Percentiles rank a stretch among this genome's conserved stretches.
Conservation (phyloP, 2,888 invertebrate genomes). For the Heliconius cydno region DNA sequence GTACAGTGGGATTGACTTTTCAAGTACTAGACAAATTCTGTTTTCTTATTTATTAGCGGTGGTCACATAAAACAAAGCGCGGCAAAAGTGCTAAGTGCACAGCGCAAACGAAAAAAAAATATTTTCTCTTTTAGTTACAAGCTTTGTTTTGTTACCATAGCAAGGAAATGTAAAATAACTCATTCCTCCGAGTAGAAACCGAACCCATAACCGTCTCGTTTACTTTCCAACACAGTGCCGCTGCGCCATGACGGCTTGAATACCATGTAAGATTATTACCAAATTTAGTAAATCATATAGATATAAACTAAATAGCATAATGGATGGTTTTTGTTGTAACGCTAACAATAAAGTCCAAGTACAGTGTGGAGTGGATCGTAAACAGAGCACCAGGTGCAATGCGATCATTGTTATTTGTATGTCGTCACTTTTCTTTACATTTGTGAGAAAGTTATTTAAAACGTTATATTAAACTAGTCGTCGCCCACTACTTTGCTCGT, state of each 20-base stretch:
- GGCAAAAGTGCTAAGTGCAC: too few relatives aligned
- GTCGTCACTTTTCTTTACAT: slow-evolving; percentile 1
- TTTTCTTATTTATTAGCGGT: too few relatives aligned
- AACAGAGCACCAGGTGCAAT: slow-evolving; percentile 24
- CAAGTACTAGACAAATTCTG: not conserved
- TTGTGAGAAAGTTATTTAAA: not conserved
- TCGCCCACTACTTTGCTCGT: not conserved
- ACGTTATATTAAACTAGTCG: not conserved
- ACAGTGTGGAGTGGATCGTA: slow-evolving; percentile 18
- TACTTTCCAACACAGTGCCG: too few relatives aligned
- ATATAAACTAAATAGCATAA: slow-evolving; percentile 7
- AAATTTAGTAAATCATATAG: not conserved
- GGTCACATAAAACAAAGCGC: too few relatives aligned
- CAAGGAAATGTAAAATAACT: too few relatives aligned
- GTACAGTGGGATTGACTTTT: not conserved
- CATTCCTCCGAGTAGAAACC: too few relatives aligned
- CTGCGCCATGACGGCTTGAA: too few relatives aligned
- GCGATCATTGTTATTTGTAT: slow-evolving; percentile 22
- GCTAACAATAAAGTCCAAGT: slow-evolving; percentile 19
- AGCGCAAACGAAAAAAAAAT: too few relatives aligned
- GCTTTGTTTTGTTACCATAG: too few relatives aligned
- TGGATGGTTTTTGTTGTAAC: slow-evolving; percentile 17
- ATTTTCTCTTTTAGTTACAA: too few relatives aligned
- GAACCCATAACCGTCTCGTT: too few relatives aligned
- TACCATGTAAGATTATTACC: not conserved